phyloP scores from a whole-genome alignment of 1,140 invertebrate species.

The Micrasema minimum region DNA sequence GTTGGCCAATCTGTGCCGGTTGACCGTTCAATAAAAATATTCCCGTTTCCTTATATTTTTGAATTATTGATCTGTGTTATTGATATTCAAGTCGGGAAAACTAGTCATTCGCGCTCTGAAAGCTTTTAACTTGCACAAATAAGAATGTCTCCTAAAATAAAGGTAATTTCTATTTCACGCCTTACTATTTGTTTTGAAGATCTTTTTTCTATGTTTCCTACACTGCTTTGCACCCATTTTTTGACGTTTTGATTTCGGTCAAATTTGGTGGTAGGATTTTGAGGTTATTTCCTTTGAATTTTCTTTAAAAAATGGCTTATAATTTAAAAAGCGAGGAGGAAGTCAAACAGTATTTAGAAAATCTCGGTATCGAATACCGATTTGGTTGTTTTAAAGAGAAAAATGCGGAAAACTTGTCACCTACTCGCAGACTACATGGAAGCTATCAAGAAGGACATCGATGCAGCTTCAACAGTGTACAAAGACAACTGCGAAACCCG shows the following conservation, averaged over 20 bases:
- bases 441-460: constrained; percentile 80
- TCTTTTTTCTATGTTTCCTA: constrained; percentile 2
- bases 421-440: constrained; percentile 89
- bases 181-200: neutral
- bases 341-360: constrained; percentile 87
- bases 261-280: neutral
- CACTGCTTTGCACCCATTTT: constrained; percentile 4
- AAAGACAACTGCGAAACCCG: constrained; percentile 87
- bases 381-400: constrained; percentile 82
- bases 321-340: constrained; percentile 87
- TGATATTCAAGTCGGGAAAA: too few species aligned
- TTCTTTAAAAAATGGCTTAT: constrained; percentile 39
- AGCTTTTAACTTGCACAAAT: neutral
- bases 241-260: constrained; percentile 4
- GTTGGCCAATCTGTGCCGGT: neutral
- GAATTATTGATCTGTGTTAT: too few species aligned
- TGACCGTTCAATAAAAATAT: neutral
- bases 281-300: constrained; percentile 9
- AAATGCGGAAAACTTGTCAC: constrained; percentile 83
- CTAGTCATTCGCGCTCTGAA: too few species aligned
- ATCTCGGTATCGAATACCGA: constrained; percentile 90
- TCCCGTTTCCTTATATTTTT: neutral
- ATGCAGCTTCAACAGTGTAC: constrained; percentile 82
- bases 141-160: constrained; percentile 10
- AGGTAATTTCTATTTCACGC: constrained; percentile 17